Evolutionary conservation across 2,797 vertebrate species (phyloP), one percentile per base, ranked within the genome.

Genomic region (Oreochromis grahami): DNA sequence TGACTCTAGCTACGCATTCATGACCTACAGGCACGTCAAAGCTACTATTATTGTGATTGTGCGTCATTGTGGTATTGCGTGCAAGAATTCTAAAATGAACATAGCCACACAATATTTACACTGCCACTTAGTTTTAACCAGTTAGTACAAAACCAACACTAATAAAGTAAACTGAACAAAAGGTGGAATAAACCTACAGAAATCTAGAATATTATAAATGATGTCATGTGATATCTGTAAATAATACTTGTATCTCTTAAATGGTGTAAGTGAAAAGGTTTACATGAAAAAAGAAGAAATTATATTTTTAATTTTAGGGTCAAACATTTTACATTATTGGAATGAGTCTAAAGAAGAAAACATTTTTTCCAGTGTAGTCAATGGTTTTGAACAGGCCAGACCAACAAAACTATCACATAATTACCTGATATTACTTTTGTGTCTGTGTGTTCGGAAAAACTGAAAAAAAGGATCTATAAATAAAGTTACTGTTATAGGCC

Each of bases 31-130:
- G 1, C 14, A 43, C 1, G 6, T 1, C 15, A 32, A 7, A 19
- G 68, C 15, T 32, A 45, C 0, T 5, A 11, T 29, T 0, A 17
- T 48, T 45, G 2, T 72, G 2, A 24, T 3, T 45, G 24, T 45
- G 15, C 15, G 15, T 43, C 32, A 63, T 1, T 63, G 32, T 1
- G 65, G 0, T 70, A 26, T 2, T 45, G 41, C 6, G 9, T 26
- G 8, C 3, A 45, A 26, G 5, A 45, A 26, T 6, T 70, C 65
- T 70, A 17, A 26, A 15, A 2, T 48, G 0, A 48, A 15, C 4
- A 0, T 2, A 48, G 15, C 15, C 1, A 5, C 6, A 29, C 4
- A 19, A 70, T 17, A 12, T 45, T 29, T 12, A 45, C 24, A 17
- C 3, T 5, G 21, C 36, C 13, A 43, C 0, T 24, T 43, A 24